Evolutionary conservation across 2,113 vertebrate genomes (phyloP).

Genomic region (Oncorhynchus nerka): DNA sequence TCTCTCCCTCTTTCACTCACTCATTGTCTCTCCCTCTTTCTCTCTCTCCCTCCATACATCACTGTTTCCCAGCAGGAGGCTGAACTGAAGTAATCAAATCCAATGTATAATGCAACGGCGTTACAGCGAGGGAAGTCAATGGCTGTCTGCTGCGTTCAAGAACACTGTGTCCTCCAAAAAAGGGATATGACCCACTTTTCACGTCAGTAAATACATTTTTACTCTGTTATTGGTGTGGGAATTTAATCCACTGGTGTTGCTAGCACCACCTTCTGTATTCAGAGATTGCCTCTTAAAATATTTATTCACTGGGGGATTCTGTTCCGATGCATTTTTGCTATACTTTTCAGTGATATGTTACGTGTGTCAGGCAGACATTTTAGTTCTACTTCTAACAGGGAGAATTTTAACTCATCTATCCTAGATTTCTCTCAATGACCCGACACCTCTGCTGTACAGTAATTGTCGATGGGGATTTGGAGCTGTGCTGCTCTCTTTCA

Average conservation of each 20-base stretch:
- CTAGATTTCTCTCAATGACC: neutral
- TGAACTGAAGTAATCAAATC: constrained; percentile 17
- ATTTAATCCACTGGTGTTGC: too few species aligned
- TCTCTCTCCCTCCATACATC: constrained; percentile 4
- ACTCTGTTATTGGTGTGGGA: too few species aligned
- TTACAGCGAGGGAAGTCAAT: constrained; percentile 2
- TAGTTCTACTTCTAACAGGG: neutral
- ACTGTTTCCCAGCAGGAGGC: neutral
- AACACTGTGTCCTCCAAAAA: constrained; percentile 3
- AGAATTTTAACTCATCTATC: constrained; percentile 13
- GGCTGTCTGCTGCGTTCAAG: neutral
- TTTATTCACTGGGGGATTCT: constrained; percentile 8
- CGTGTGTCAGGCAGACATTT: constrained; percentile 3
- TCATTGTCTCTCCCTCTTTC: neutral
- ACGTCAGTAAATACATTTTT: neutral
- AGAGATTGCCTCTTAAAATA: constrained; percentile 17
- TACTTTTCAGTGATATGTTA: neutral
- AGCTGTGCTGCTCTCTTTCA: constrained; percentile 13
- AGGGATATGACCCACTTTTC: constrained; percentile 22
- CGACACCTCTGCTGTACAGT: neutral
- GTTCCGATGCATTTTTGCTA: neutral
- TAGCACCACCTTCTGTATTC: neutral
- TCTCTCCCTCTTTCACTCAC: neutral
- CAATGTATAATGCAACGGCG: neutral
- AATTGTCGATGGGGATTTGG: constrained; percentile 18